phyloP scores from a whole-genome alignment of 2,888 invertebrate species.

The Drosophila mettleri region DNA sequence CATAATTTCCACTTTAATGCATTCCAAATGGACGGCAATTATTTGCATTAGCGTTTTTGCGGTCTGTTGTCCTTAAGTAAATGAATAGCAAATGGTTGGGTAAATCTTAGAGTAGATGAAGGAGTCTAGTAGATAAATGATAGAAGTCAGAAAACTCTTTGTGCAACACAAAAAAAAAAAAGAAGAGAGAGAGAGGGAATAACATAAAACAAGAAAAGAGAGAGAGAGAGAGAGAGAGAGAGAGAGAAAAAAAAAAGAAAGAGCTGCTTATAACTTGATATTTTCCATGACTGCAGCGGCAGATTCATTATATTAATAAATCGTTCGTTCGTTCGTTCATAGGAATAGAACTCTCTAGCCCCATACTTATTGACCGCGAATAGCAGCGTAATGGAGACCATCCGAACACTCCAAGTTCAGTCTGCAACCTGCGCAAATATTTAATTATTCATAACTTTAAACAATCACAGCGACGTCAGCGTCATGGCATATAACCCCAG shows the following conservation, averaged over 20 bases:
- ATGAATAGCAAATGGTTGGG: conserved; percentile 20
- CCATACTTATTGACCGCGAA: background rate
- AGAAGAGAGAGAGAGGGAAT: background rate
- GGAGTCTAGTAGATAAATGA: background rate
- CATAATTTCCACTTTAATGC: conserved; percentile 51
- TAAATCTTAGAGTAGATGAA: background rate
- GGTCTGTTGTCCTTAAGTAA: conserved; percentile 20
- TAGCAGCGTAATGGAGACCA: conserved; percentile 47
- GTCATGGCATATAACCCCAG: conserved; percentile 62
- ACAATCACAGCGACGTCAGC: conserved; percentile 77
- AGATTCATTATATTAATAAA: background rate
- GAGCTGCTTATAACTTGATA: background rate
- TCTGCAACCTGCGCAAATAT: conserved; percentile 80
- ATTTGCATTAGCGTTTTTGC: conserved; percentile 62
- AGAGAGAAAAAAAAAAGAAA: background rate
- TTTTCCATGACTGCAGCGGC: background rate
- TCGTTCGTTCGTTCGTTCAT: background rate
- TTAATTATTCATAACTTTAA: conserved; percentile 85
- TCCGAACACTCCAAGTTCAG: conserved; percentile 14
- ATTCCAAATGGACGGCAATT: conserved; percentile 61
- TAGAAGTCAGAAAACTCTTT: background rate
- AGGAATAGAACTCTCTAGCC: background rate
- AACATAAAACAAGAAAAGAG: background rate
- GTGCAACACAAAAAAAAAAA: background rate
- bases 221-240: background rate